Evolutionary conservation across 1,140 invertebrate genomes (phyloP).

Genomic region (Chironomus striatipennis): DNA sequence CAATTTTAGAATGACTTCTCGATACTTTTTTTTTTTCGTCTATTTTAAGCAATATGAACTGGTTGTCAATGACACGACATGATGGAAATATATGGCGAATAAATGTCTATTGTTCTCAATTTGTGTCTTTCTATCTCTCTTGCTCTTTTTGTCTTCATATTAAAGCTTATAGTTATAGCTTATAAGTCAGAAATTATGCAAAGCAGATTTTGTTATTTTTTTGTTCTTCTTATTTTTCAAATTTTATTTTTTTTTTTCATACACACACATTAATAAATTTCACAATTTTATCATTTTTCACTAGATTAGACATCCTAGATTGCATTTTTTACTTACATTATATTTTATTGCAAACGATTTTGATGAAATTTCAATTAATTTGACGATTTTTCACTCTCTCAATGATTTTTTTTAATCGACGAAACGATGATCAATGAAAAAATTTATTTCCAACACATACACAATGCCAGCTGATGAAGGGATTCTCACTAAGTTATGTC

Average conservation of each 20-base stretch:
- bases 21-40: too few relatives aligned
- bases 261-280: neutral
- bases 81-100: neutral
- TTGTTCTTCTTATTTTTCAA: slow-evolving; percentile 16
- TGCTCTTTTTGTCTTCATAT: neutral
- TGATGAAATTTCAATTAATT: too few relatives aligned
- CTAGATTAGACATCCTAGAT: too few relatives aligned
- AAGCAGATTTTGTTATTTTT: slow-evolving; percentile 21
- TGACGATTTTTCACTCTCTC: neutral
- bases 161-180: neutral
- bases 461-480: neutral
- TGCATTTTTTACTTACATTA: too few relatives aligned
- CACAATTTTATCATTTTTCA: too few relatives aligned
- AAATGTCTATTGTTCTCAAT: neutral
- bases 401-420: slow-evolving; percentile 20
- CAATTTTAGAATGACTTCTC: slow-evolving; percentile 14
- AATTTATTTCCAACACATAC: slow-evolving; percentile 2
- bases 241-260: slow-evolving; percentile 12
- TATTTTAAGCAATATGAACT: neutral
- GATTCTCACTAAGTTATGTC: neutral
- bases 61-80: too few relatives aligned
- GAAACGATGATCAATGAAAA: slow-evolving; percentile 9
- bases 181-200: slow-evolving; percentile 16
- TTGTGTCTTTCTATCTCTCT: neutral
- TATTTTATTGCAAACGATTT: neutral